phyloP scores from a whole-genome alignment of 37 sponge, comb jelly and placozoan genomes.

The Petrosia ficiformis region DNA sequence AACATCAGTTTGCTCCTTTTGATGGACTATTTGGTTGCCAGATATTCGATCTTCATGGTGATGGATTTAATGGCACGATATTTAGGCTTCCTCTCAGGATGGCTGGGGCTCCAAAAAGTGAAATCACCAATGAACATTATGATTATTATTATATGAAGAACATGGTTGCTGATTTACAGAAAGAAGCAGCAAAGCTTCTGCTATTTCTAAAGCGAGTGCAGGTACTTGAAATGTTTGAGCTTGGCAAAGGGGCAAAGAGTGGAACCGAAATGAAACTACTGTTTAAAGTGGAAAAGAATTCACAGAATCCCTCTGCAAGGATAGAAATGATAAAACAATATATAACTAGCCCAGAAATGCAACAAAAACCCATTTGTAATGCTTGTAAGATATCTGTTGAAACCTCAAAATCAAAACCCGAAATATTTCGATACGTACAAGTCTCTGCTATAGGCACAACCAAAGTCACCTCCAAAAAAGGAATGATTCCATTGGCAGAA shows the following conservation, averaged over 20 bases:
- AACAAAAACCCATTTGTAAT: background rate
- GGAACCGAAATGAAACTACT: background rate
- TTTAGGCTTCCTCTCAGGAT: conserved; percentile 78
- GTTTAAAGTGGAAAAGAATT: background rate
- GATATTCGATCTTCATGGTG: conserved; percentile 15
- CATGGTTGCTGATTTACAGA: conserved; percentile 12
- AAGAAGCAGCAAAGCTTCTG: conserved; percentile 32
- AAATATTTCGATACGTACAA: too few relatives aligned
- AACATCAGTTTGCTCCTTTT: conserved; percentile 75
- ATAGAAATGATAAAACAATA: background rate
- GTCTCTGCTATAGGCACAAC: too few relatives aligned
- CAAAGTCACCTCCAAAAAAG: background rate
- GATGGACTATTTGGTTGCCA: conserved; percentile 69
- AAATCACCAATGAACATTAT: conserved; percentile 32
- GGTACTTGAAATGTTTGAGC: conserved; percentile 38
- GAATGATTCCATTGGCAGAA: conserved; percentile 32
- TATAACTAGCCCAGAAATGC: background rate
- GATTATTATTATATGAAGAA: background rate
- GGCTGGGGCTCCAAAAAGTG: conserved; percentile 4
- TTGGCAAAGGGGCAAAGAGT: background rate
- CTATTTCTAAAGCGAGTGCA: conserved; percentile 58
- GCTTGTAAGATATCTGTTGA: conserved; percentile 15
- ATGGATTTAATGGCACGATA: conserved; percentile 66
- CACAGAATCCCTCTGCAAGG: background rate
- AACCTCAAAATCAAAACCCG: conserved; percentile 10